Evolutionary conservation across 2,797 vertebrate species (phyloP).

Genomic region (Malurus splendens): DNA sequence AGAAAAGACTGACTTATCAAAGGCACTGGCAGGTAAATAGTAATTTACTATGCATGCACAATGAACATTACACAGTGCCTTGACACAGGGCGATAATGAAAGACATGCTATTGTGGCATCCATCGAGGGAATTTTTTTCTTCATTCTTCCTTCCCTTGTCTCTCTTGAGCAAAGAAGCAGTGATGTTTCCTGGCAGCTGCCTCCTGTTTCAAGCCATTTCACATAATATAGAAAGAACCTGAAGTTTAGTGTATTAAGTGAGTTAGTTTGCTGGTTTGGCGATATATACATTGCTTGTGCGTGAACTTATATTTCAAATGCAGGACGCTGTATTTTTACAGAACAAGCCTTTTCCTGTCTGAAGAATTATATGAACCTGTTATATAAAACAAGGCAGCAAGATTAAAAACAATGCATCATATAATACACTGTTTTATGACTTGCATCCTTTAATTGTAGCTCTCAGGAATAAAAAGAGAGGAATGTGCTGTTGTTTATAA

Average conservation of each 20-base stretch:
- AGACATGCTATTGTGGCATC: slow-evolving; percentile 81
- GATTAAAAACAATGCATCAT: slow-evolving; percentile 76
- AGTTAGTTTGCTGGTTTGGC: slow-evolving; percentile 63
- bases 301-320: slow-evolving; percentile 66
- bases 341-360: slow-evolving; percentile 68
- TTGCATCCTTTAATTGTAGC: slow-evolving; percentile 71
- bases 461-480: slow-evolving; percentile 67
- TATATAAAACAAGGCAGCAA: slow-evolving; percentile 63
- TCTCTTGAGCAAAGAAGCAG: slow-evolving; percentile 76
- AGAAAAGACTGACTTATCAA: slow-evolving; percentile 81
- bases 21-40: slow-evolving; percentile 87
- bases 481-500: slow-evolving; percentile 30
- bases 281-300: slow-evolving; percentile 53
- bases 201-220: slow-evolving; percentile 84
- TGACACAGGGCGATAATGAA: slow-evolving; percentile 86
- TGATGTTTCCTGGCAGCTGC: slow-evolving; percentile 80
- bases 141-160: slow-evolving; percentile 67
- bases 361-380: slow-evolving; percentile 70
- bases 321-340: slow-evolving; percentile 60
- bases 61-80: slow-evolving; percentile 81
- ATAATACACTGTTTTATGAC: slow-evolving; percentile 59
- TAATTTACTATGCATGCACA: slow-evolving; percentile 89
- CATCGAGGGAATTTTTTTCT: slow-evolving; percentile 73
- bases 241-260: slow-evolving; percentile 81
- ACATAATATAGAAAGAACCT: slow-evolving; percentile 79